phyloP scores from a whole-genome alignment of 2,113 vertebrate species.

The Sylvilagus bachmani region DNA sequence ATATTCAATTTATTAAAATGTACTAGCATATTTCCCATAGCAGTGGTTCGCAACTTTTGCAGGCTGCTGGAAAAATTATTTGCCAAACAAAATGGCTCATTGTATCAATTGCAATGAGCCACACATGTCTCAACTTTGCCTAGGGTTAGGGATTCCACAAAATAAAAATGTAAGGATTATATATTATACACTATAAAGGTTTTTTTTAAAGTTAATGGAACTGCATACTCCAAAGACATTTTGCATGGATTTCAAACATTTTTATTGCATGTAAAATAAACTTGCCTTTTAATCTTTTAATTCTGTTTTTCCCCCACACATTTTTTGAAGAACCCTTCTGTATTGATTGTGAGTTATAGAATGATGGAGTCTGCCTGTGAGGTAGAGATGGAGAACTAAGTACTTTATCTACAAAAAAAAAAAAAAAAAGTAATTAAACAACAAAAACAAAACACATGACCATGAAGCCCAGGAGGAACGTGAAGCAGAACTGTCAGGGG shows the following conservation, averaged over 20 bases:
- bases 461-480: neutral
- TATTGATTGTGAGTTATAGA: neutral
- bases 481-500: constrained; percentile 64
- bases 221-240: too few relatives aligned
- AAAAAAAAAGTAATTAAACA: neutral
- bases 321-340: too few relatives aligned
- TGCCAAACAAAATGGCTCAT: constrained; percentile 18
- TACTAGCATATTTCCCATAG: constrained; percentile 58
- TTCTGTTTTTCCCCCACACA: too few relatives aligned
- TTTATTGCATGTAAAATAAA: too few relatives aligned
- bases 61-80: constrained; percentile 68
- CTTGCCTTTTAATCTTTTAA: too few relatives aligned
- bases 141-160: neutral
- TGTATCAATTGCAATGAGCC: neutral
- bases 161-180: constrained; percentile 22
- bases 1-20: constrained; percentile 1
- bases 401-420: neutral
- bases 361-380: neutral
- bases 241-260: too few relatives aligned
- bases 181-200: too few relatives aligned
- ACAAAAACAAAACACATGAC: neutral
- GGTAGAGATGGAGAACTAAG: constrained; percentile 1
- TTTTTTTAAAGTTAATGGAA: too few relatives aligned
- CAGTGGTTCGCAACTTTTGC: constrained; percentile 82
- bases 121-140: neutral